A percentile compares a stretch with the other conserved stretches of the same genome.
Conservation (phyloP, 30 jellyfish, hydroid and myxozoan genomes). For the Haliclystus octoradiatus region DNA sequence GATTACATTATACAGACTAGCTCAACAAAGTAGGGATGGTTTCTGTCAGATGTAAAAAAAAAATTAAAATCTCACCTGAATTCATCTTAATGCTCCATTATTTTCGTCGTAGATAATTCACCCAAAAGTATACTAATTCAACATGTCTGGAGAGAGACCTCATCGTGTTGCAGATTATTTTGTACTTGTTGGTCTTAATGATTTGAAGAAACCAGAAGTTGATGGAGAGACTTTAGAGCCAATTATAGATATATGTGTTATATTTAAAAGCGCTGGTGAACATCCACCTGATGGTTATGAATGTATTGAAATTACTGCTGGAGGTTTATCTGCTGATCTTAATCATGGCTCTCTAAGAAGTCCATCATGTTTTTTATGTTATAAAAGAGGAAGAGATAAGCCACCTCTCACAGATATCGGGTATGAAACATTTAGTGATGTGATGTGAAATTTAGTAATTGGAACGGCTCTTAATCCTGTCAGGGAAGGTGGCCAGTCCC, state of each 20-base stretch:
- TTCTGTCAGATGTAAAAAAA: too few species aligned
- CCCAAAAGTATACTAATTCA: neutral
- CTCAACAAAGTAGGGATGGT: too few species aligned
- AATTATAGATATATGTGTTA: slow-evolving; percentile 73
- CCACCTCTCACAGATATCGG: slow-evolving; percentile 98
- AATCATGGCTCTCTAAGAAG: slow-evolving; percentile 85
- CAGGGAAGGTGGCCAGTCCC: too few species aligned
- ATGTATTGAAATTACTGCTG: slow-evolving; percentile 76
- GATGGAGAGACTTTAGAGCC: slow-evolving; percentile 93
- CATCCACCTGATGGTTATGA: slow-evolving; percentile 88
- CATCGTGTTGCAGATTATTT: slow-evolving; percentile 83
- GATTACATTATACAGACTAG: too few species aligned
- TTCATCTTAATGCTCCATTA: neutral
- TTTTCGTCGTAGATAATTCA: too few species aligned
- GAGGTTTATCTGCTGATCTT: slow-evolving; percentile 68
- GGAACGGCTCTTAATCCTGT: too few species aligned
- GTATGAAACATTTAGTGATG: slow-evolving; percentile 31
- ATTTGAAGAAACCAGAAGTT: slow-evolving; percentile 70
- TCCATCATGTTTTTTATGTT: slow-evolving; percentile 77
- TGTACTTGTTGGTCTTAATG: slow-evolving; percentile 84
- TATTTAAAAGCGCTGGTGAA: slow-evolving; percentile 84
- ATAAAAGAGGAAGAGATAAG: slow-evolving; percentile 85
- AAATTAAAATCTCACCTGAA: too few species aligned
- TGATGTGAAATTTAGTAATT: too few species aligned
- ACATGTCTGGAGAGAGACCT: neutral